These are phyloP conservation scores for Lates japonicus DNA, from an alignment of 2,797 vertebrate species.

Conservation along the genomic window DNA sequence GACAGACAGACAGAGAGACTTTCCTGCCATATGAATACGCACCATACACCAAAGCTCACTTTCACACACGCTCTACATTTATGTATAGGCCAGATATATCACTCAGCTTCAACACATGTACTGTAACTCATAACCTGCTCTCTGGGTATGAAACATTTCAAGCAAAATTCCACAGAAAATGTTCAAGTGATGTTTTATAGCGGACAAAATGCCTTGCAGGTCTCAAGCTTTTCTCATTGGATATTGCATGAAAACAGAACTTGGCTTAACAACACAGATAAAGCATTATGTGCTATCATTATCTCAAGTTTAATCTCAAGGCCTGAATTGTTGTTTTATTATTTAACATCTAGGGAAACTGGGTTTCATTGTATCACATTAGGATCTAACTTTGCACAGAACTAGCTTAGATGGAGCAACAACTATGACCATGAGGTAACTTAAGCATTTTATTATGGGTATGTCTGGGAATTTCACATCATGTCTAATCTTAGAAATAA, in stretches of 20 bases:
- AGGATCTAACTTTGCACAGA: neutral
- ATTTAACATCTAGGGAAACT: neutral
- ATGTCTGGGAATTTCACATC: neutral
- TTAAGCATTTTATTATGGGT: no score
- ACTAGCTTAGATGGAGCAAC: no score
- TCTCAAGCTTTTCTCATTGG: neutral
- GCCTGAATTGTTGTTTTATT: neutral
- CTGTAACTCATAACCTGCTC: neutral
- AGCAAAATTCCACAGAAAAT: constrained; percentile 1
- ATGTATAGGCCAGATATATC: neutral
- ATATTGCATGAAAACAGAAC: neutral
- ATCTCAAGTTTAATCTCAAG: neutral
- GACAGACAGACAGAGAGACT: constrained; percentile 4
- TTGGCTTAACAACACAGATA: neutral
- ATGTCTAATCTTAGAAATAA: neutral
- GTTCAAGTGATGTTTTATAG: constrained; percentile 26
- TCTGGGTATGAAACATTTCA: neutral
- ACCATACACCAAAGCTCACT: neutral
- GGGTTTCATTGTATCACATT: neutral
- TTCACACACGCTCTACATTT: constrained; percentile 13
- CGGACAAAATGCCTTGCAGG: constrained; percentile 11
- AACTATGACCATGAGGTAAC: no score
- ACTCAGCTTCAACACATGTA: neutral
- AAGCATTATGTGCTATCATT: neutral
- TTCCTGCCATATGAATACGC: constrained; percentile 1